A percentile compares a stretch with the other conserved stretches of the same genome.
These are phyloP conservation scores for Machimus atricapillus DNA, from an alignment of 2,888 invertebrate species.

Conservation along the genomic window DNA sequence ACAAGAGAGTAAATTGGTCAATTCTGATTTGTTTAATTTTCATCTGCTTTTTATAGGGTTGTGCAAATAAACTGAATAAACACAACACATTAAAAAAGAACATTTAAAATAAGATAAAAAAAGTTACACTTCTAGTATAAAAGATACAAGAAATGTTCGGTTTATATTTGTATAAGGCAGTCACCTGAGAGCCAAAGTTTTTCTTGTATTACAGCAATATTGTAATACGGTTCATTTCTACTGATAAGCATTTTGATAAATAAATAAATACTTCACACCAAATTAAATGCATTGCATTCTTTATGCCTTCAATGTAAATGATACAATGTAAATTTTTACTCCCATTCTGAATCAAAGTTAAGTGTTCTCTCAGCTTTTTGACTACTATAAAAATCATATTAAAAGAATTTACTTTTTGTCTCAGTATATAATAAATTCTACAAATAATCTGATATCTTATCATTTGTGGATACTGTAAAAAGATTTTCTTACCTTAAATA, in stretches of 20 bases:
- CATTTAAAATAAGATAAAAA: neutral
- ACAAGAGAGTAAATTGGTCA: constrained; percentile 5
- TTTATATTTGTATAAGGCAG: neutral
- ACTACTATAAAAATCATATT: neutral
- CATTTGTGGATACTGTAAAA: neutral
- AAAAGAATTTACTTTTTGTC: neutral
- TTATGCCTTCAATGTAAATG: neutral
- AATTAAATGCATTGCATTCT: neutral
- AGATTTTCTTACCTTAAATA: neutral
- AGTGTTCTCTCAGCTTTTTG: neutral
- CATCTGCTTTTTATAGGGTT: constrained; percentile 2
- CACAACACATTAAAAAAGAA: constrained; percentile 13
- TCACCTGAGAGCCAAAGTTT: neutral
- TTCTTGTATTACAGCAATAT: neutral
- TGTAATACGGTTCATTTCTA: neutral
- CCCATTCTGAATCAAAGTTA: neutral
- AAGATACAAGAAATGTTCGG: neutral
- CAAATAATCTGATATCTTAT: neutral
- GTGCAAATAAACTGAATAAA: constrained; percentile 38
- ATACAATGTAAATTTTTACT: neutral
- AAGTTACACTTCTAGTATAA: neutral
- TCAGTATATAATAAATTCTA: neutral
- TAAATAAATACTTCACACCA: neutral
- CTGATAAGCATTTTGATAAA: neutral
- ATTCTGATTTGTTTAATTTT: constrained; percentile 33